Base-by-base conservation (phyloP, 1,140 invertebrate genomes). In the Philopotamus ludificatus region DNA sequence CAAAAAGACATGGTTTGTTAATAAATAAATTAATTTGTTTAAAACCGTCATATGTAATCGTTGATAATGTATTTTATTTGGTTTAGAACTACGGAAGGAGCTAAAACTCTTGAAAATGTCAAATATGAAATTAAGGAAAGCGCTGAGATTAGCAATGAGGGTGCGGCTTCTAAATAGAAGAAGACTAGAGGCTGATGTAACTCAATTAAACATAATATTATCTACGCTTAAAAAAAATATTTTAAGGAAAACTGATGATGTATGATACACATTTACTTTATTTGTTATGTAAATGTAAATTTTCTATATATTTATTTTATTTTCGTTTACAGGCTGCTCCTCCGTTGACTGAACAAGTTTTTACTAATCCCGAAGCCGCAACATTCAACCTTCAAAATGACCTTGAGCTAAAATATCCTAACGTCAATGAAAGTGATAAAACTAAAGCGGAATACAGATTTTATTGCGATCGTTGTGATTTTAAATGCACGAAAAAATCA, bases 61-160 rank as follows among this genome's bases (percentile, higher is more conserved):
- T 8, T 39, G 34, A 39, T 39, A n/a, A 39, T 39, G 34, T 39
- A n/a, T n/a, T n/a, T n/a, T n/a, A n/a, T n/a, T n/a, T n/a, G n/a
- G 23, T 47, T 7, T 47, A 68, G 66, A 68, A 54, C 18, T 68
- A 16, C 47, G 61, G 9, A 68, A 68, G 21, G 39, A 68, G 39
- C 44, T 64, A 18, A 68, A 68, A 41, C 57, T 68, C 8, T 44
- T 68, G 9, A 64, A 64, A 23, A n/a, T 68, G 12, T 28, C 28
- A 7, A 68, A 68, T 28, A 68, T 68, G 66, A 68, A 68, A 53
- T 28, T 59, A 57, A 68, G 64, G 28, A 68, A 68, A 26, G 61
- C 59, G 23, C 45, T 68, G 1, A 28, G 66, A 10, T 21, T 64
- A 28, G 20, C 66, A 8, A 49, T 63, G 54, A 42, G 66, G 23